Percentiles rank a stretch among this genome's conserved stretches.
Conservation (phyloP, 2,797 vertebrate species). For the Aeoliscus strigatus region DNA sequence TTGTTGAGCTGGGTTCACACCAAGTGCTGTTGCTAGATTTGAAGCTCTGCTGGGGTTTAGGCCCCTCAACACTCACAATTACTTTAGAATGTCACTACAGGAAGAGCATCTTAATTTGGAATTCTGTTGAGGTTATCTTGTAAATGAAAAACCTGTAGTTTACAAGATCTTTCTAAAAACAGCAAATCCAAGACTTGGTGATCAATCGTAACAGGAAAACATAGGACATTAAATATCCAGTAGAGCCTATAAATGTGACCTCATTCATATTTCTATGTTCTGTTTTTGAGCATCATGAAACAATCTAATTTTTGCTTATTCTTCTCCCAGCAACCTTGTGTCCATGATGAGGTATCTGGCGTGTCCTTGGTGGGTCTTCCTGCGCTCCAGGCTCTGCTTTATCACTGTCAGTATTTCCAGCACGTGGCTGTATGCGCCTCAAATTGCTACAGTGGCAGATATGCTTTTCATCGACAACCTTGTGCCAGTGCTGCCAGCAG, state of each 20-base stretch:
- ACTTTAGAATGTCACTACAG: constrained; percentile 23
- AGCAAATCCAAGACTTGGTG: too few species aligned
- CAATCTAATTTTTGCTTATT: background rate
- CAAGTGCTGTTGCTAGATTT: constrained; percentile 14
- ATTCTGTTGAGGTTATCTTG: background rate
- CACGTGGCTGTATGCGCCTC: constrained; percentile 79
- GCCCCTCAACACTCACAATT: constrained; percentile 16
- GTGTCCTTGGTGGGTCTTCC: constrained; percentile 84
- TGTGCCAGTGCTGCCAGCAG: constrained; percentile 1
- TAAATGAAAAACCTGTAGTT: too few species aligned
- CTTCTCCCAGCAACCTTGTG: constrained; percentile 81
- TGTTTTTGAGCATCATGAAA: background rate
- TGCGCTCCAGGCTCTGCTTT: constrained; percentile 85
- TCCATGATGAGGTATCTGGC: constrained; percentile 89
- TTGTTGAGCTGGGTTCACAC: constrained; percentile 30
- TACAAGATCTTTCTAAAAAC: too few species aligned
- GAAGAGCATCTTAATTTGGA: constrained; percentile 21
- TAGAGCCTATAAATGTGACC: constrained; percentile 1
- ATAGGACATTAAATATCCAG: too few species aligned
- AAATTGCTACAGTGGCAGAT: constrained; percentile 79
- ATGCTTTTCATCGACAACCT: constrained; percentile 71
- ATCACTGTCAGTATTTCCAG: constrained; percentile 91
- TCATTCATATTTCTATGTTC: background rate
- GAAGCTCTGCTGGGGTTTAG: constrained; percentile 5
- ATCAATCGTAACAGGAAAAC: too few species aligned